A percentile compares a stretch with the other conserved stretches of the same genome.
phyloP scores from a whole-genome alignment of 2,113 vertebrate genomes.

The Halichoerus grypus region DNA sequence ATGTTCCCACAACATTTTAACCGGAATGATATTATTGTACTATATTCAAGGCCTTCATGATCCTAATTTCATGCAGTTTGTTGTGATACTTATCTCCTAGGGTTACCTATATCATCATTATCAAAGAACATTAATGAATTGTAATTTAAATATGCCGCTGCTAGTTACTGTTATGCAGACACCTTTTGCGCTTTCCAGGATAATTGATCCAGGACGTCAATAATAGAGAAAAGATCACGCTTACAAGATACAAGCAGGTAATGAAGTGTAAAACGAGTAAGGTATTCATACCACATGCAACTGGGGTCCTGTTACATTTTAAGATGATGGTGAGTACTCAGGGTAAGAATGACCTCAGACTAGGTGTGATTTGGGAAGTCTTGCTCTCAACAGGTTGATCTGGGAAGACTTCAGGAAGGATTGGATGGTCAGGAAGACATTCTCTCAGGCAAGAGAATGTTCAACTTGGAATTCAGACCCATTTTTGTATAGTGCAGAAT shows the following conservation, averaged over 20 bases:
- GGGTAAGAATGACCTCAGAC: neutral
- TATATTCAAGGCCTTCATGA: constrained; percentile 31
- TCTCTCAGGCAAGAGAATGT: neutral
- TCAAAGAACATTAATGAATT: constrained; percentile 24
- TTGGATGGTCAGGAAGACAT: constrained; percentile 43
- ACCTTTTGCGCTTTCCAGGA: constrained; percentile 52
- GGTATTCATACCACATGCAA: neutral
- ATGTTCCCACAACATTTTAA: neutral
- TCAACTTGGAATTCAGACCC: constrained; percentile 23
- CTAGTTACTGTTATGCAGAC: neutral
- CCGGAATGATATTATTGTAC: constrained; percentile 7
- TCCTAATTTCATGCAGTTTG: constrained; percentile 31
- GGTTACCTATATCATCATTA: neutral
- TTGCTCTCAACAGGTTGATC: constrained; percentile 1
- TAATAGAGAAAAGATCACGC: constrained; percentile 36
- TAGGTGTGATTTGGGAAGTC: constrained; percentile 36
- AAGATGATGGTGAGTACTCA: constrained; percentile 1
- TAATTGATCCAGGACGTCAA: neutral
- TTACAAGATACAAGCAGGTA: constrained; percentile 34
- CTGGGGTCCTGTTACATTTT: constrained; percentile 34
- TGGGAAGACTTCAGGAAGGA: constrained; percentile 5
- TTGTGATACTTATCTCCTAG: constrained; percentile 29
- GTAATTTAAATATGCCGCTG: constrained; percentile 29
- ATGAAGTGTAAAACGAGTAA: constrained; percentile 41
- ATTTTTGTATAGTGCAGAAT: constrained; percentile 8